Evolutionary conservation across 2,113 vertebrate genomes (phyloP), one percentile per base, ranked within the genome.

Genomic region (Trogon melanurus): DNA sequence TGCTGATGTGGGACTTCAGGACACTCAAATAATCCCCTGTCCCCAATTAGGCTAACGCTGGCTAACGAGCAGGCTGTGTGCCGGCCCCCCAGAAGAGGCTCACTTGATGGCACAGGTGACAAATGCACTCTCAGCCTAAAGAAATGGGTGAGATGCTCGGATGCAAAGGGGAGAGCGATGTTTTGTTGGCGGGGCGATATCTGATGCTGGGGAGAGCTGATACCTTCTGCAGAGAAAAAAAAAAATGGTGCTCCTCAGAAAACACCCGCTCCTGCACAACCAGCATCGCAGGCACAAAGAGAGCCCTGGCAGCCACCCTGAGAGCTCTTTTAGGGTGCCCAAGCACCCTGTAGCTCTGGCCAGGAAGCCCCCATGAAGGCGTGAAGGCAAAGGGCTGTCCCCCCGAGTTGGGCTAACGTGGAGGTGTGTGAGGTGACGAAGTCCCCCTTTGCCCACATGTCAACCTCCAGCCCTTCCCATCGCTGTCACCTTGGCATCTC

Each of bases 171-270:
- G 36, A 92, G 79, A 85, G 70, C 0, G 1, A 75, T 41, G 22
- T 91, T 96, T 94, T 92, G 91, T 91, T 41, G 6, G 76, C 6
- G 0, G 44, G 61, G 58, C 9, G 76, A 91, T 96, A 97, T 94
- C 83, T 89, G 93, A 95, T 38, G 74, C 93, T 82, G 41, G 20
- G n/a, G 93, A 93, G 87, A 95, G 45, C 50, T 54, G 93, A 97
- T 92, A 93, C 23, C 45, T 96, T 88, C 50, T 50, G 69, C 62
- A 87, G 67, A 95, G 93, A 95, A 96, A 73, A 67, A 47, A 95
- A 96, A 73, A 67, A 47, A 75, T 85, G 65, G 21, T 7, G 47
- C 56, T 85, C 56, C 60, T 94, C 5, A 7, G 79, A 96, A 95
- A 96, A 76, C 23, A 92, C 58, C 67, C 0, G 0, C 71, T 83